Percentiles rank a stretch among this genome's conserved stretches.
These are phyloP conservation scores for Cephus runcator DNA, from an alignment of 2,888 invertebrate species.

Conservation along the genomic window DNA sequence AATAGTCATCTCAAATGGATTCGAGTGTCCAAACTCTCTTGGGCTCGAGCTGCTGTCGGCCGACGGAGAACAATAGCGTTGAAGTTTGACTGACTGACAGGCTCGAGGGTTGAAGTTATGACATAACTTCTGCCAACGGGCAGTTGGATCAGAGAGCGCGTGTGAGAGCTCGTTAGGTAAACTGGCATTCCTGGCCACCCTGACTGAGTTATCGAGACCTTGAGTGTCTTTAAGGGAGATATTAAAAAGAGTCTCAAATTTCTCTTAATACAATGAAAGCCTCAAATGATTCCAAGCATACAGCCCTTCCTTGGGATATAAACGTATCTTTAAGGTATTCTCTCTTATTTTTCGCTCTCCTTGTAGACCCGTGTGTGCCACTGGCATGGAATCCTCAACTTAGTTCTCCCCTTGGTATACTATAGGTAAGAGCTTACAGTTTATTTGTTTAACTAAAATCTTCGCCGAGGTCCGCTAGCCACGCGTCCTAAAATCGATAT, in stretches of 20 bases:
- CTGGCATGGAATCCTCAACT: slow-evolving; percentile 26
- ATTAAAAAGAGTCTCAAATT: not conserved
- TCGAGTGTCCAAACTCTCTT: not conserved
- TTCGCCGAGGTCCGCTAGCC: slow-evolving; percentile 42
- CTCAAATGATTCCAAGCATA: not conserved
- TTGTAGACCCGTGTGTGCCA: slow-evolving; percentile 10
- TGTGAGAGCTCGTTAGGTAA: slow-evolving; percentile 6
- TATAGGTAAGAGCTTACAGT: slow-evolving; percentile 11
- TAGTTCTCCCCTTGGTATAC: slow-evolving; percentile 20
- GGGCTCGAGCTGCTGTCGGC: not conserved
- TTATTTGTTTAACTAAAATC: slow-evolving; percentile 59
- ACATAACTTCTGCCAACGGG: slow-evolving; percentile 1
- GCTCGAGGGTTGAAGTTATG: slow-evolving; percentile 1
- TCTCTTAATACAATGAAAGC: not conserved
- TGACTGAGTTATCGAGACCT: not conserved
- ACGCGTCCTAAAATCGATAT: slow-evolving; percentile 26
- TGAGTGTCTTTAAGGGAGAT: not conserved
- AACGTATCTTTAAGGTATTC: not conserved
- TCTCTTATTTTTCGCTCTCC: not conserved
- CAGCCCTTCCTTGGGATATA: not conserved
- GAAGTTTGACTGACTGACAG: slow-evolving; percentile 3
- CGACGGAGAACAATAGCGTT: not conserved
- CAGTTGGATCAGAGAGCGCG: not conserved
- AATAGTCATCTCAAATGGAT: not conserved
- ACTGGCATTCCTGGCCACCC: slow-evolving; percentile 5